These are phyloP conservation scores for Palythoa grandiflora DNA, from an alignment of 92 coral and sea anemone species.

Conservation along the genomic window DNA sequence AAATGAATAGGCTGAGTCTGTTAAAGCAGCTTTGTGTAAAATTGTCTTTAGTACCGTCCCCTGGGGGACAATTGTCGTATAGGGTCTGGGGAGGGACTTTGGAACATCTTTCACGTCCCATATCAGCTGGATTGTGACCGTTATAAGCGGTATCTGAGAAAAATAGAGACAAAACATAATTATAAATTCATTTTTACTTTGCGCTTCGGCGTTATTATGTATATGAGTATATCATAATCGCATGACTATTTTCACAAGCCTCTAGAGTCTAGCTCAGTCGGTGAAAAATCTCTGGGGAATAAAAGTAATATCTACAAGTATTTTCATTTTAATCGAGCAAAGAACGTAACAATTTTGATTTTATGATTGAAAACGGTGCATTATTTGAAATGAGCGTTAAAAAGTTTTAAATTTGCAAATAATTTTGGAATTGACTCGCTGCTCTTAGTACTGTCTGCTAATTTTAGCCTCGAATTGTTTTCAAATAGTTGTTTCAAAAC, in stretches of 20 bases:
- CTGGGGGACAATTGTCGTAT: conserved; percentile 20
- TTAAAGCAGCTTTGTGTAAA: conserved; percentile 12
- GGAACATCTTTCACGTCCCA: conserved; percentile 7
- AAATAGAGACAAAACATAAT: neutral
- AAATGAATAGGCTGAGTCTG: conserved; percentile 10
- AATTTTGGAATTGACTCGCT: too few relatives aligned
- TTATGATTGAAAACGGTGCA: too few relatives aligned
- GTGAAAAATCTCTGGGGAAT: too few relatives aligned
- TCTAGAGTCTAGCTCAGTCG: too few relatives aligned
- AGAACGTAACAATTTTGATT: too few relatives aligned
- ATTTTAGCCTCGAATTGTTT: too few relatives aligned
- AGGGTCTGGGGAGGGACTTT: conserved; percentile 7
- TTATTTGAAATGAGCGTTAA: too few relatives aligned
- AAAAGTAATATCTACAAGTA: too few relatives aligned
- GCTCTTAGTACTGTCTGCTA: too few relatives aligned
- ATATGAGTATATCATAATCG: neutral
- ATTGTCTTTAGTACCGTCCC: conserved; percentile 39
- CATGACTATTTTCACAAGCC: neutral
- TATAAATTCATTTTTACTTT: neutral
- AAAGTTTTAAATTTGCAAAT: too few relatives aligned
- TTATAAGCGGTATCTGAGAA: conserved; percentile 2
- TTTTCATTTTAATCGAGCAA: too few relatives aligned
- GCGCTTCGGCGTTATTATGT: neutral
- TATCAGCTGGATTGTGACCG: conserved; percentile 15
- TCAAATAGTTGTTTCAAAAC: too few relatives aligned